A percentile compares a stretch with the other conserved stretches of the same genome.
Conservation (phyloP, 1,140 invertebrate genomes). For the Drosophila ambigua region DNA sequence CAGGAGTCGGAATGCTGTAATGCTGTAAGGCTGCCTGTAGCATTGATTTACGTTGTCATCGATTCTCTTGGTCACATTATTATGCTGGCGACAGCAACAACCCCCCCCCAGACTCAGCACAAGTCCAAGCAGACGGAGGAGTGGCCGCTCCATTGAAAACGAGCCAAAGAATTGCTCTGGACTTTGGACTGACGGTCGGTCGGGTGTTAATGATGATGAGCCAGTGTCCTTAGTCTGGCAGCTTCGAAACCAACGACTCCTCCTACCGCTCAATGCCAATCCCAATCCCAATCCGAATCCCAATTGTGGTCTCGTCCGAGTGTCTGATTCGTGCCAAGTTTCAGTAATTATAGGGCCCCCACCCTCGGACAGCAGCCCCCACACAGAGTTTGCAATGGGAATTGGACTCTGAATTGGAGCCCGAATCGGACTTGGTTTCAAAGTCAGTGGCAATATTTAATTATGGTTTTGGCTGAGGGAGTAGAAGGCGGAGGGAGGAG, state of each 20-base stretch:
- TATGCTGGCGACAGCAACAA: slow-evolving; percentile 75
- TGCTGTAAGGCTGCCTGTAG: neutral
- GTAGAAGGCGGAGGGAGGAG: neutral
- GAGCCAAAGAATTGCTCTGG: slow-evolving; percentile 41
- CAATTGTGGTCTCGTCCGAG: slow-evolving; percentile 26
- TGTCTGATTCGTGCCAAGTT: slow-evolving; percentile 47
- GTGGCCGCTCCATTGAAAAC: slow-evolving; percentile 33
- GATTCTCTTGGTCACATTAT: slow-evolving; percentile 72
- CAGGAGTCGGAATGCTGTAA: slow-evolving; percentile 42
- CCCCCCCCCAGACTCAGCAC: slow-evolving; percentile 35
- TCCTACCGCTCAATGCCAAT: neutral
- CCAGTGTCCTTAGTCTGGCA: slow-evolving; percentile 1
- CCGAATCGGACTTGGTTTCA: slow-evolving; percentile 10
- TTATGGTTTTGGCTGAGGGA: slow-evolving; percentile 55
- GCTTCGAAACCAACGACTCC: neutral
- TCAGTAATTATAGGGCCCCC: slow-evolving; percentile 58
- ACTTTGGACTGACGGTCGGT: slow-evolving; percentile 17
- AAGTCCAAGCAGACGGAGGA: slow-evolving; percentile 18
- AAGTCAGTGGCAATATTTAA: slow-evolving; percentile 67
- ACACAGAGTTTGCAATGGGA: neutral
- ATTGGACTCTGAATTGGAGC: slow-evolving; percentile 8
- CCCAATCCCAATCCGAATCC: slow-evolving; percentile 25
- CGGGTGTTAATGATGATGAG: slow-evolving; percentile 79
- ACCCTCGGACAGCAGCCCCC: slow-evolving; percentile 2
- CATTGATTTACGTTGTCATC: slow-evolving; percentile 75